Evolutionary conservation across 2,797 vertebrate species (phyloP).

Genomic region (Denticeps clupeoides): DNA sequence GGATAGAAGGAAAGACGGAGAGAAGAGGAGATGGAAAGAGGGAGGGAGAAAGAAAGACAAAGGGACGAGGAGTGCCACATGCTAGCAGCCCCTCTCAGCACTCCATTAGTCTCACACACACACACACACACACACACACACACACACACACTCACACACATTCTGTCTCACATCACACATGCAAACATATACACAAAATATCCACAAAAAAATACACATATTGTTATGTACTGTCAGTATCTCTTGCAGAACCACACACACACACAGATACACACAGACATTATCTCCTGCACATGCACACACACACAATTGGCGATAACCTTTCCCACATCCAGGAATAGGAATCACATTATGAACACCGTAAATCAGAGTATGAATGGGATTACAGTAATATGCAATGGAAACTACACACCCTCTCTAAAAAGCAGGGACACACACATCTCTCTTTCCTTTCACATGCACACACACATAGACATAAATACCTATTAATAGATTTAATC

Average conservation of each 20-base stretch:
- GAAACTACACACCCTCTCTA: slow-evolving; percentile 3
- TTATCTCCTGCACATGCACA: slow-evolving; percentile 3
- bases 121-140: not conserved
- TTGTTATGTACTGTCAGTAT: too few species aligned
- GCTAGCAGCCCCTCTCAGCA: slow-evolving; percentile 24
- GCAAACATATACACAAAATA: too few species aligned
- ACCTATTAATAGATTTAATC: slow-evolving; percentile 2
- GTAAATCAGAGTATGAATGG: not conserved
- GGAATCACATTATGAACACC: not conserved
- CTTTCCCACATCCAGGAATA: slow-evolving; percentile 1
- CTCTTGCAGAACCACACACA: too few species aligned
- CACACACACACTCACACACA: not conserved
- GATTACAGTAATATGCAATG: not conserved
- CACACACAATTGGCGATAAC: not conserved
- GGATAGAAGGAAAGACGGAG: not conserved
- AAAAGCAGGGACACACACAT: not conserved
- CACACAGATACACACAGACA: slow-evolving; percentile 18
- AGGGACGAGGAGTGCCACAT: slow-evolving; percentile 22
- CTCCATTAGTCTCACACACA: slow-evolving; percentile 13
- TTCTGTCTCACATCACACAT: slow-evolving; percentile 6
- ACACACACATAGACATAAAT: slow-evolving; percentile 12
- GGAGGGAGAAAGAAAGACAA: slow-evolving; percentile 26
- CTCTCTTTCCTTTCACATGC: not conserved
- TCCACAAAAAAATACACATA: slow-evolving; percentile 15
- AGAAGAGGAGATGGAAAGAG: not conserved